Evolutionary conservation across 1,140 invertebrate genomes (phyloP).

Genomic region (Drosophila jambulina): DNA sequence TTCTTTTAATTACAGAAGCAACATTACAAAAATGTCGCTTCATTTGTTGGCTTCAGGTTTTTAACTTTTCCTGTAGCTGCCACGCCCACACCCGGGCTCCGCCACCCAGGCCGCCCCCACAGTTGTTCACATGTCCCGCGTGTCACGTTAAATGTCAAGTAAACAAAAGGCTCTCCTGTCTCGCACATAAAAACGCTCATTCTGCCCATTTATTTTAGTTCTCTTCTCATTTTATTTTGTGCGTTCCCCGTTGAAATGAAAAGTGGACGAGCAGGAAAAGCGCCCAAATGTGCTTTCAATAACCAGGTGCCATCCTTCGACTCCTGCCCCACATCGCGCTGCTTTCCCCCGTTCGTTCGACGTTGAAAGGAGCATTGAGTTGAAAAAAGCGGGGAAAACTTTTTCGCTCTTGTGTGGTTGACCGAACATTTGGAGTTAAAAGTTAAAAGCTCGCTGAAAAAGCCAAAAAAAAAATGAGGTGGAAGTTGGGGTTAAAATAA

Average conservation of each 20-base stretch:
- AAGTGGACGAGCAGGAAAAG: constrained; percentile 53
- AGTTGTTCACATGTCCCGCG: constrained; percentile 65
- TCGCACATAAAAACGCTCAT: constrained; percentile 61
- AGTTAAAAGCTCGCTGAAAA: constrained; percentile 44
- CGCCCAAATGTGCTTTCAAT: constrained; percentile 60
- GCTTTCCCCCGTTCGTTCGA: not conserved
- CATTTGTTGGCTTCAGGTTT: constrained; percentile 30
- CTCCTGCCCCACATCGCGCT: constrained; percentile 14
- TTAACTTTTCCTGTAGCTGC: constrained; percentile 58
- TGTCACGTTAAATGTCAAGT: constrained; percentile 79
- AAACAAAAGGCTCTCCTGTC: constrained; percentile 71
- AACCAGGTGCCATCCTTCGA: constrained; percentile 53
- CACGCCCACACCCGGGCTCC: constrained; percentile 8
- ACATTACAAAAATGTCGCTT: constrained; percentile 74
- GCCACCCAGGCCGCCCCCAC: constrained; percentile 1
- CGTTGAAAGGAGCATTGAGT: constrained; percentile 32
- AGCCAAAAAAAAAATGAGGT: constrained; percentile 14
- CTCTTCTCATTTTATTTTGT: constrained; percentile 8
- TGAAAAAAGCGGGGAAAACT: constrained; percentile 31
- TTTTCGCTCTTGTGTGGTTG: constrained; percentile 56
- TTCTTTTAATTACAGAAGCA: constrained; percentile 74
- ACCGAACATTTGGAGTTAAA: constrained; percentile 58
- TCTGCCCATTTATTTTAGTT: constrained; percentile 72
- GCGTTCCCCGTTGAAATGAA: constrained; percentile 51
- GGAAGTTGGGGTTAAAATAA: constrained; percentile 26